A percentile compares a stretch with the other conserved stretches of the same genome.
Evolutionary conservation across 2,888 invertebrate species (phyloP).

Genomic region (Anagyrus pseudococci): DNA sequence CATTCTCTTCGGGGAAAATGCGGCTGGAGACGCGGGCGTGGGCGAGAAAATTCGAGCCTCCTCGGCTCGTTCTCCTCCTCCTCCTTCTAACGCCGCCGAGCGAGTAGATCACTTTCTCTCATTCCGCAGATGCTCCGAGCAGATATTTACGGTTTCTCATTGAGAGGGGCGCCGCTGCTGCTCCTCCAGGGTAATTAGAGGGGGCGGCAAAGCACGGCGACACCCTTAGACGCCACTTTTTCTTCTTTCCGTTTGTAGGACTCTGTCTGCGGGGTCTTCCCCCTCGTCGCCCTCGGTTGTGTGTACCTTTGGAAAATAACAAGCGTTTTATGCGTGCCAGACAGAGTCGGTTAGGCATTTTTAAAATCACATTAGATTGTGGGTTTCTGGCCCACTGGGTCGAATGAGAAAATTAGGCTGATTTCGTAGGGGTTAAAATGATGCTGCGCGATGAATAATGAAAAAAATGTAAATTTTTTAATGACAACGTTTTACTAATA

Average conservation of each 20-base stretch:
- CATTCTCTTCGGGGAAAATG: slow-evolving; percentile 21
- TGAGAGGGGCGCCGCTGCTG: slow-evolving; percentile 46
- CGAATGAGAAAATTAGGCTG: too few species aligned
- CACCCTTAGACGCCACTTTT: too few species aligned
- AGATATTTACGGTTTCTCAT: slow-evolving; percentile 53
- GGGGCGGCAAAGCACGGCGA: too few species aligned
- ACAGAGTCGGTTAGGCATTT: too few species aligned
- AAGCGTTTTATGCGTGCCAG: slow-evolving; percentile 17
- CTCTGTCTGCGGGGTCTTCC: neutral
- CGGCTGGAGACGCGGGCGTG: slow-evolving; percentile 4
- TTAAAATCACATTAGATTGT: too few species aligned
- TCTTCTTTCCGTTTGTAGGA: too few species aligned
- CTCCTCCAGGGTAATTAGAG: slow-evolving; percentile 60
- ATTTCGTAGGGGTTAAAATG: too few species aligned
- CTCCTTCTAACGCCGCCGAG: neutral
- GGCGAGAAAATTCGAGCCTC: slow-evolving; percentile 30
- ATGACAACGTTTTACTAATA: too few species aligned
- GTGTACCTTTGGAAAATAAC: slow-evolving; percentile 13
- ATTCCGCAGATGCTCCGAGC: slow-evolving; percentile 48
- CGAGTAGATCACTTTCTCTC: slow-evolving; percentile 37
- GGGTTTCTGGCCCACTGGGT: too few species aligned
- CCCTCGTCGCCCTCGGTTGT: neutral
- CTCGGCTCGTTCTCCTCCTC: neutral
- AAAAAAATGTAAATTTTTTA: too few species aligned
- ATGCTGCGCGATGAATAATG: too few species aligned